Conservation (phyloP, 2,888 invertebrate genomes). For the Cosmia pyralina region DNA sequence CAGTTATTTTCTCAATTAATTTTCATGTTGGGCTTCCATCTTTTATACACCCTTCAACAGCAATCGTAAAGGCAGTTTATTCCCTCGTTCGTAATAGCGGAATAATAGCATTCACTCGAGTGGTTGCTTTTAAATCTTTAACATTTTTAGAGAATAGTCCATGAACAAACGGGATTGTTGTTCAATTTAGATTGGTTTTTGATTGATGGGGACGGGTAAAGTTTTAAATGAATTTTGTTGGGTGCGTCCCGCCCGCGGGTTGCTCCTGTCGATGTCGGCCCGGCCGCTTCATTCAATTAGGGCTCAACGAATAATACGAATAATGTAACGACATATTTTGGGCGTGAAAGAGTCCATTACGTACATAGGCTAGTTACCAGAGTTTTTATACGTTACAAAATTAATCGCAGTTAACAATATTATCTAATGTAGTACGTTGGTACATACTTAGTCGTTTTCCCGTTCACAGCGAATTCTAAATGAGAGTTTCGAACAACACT, state of each 20-base stretch:
- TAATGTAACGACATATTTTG: constrained; percentile 63
- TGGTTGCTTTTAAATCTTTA: constrained; percentile 56
- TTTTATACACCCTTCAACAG: constrained; percentile 18
- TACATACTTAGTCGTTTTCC: background rate
- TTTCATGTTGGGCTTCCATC: constrained; percentile 49
- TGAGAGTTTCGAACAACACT: constrained; percentile 36
- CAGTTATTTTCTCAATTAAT: constrained; percentile 68
- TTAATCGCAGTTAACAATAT: constrained; percentile 18
- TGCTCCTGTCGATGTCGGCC: constrained; percentile 21
- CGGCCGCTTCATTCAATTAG: constrained; percentile 70
- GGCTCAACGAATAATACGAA: constrained; percentile 68
- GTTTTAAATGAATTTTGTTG: constrained; percentile 82
- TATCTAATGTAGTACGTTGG: constrained; percentile 16
- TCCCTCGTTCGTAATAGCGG: constrained; percentile 35
- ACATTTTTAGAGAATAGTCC: constrained; percentile 70
- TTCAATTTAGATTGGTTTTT: constrained; percentile 86
- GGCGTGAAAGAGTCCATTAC: constrained; percentile 44
- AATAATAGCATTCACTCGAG: constrained; percentile 52
- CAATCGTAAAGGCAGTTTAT: constrained; percentile 35
- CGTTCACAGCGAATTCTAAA: constrained; percentile 29
- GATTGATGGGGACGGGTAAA: constrained; percentile 83
- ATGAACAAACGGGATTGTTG: constrained; percentile 76
- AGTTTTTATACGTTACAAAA: constrained; percentile 26
- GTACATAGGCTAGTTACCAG: constrained; percentile 23
- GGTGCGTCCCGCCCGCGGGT: constrained; percentile 57